These are phyloP conservation scores for Hetaerina americana DNA, from an alignment of 1,140 invertebrate genomes.

Conservation along the genomic window DNA sequence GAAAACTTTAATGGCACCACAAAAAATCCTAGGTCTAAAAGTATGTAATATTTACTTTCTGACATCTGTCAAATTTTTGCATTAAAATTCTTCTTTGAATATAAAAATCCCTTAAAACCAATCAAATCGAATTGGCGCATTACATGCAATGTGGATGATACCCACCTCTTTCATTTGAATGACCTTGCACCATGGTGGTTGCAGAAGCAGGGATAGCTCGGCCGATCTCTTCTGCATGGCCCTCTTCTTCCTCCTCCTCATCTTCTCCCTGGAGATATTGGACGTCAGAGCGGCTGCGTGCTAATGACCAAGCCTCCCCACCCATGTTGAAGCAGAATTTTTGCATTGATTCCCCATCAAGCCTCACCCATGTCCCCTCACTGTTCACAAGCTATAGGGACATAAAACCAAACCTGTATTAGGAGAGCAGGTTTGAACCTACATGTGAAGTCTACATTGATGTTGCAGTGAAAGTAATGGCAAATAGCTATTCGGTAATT, in stretches of 20 bases:
- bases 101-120: no score
- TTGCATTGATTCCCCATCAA: slow-evolving; percentile 44
- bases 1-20: no score
- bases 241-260: slow-evolving; percentile 46
- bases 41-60: no score
- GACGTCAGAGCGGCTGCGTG: slow-evolving; percentile 48
- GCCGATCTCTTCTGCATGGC: slow-evolving; percentile 5
- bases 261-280: slow-evolving; percentile 51
- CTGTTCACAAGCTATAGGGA: slow-evolving; percentile 34
- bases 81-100: no score
- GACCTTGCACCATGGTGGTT: neutral
- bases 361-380: slow-evolving; percentile 54
- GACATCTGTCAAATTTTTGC: no score
- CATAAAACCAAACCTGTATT: neutral
- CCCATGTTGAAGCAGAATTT: slow-evolving; percentile 55
- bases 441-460: no score
- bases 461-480: no score
- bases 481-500: no score
- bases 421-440: no score
- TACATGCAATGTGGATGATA: neutral
- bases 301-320: slow-evolving; percentile 64
- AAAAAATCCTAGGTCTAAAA: no score
- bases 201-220: neutral
- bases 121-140: neutral
- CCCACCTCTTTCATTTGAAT: neutral